phyloP scores from a whole-genome alignment of 92 coral and sea anemone genomes.

The Bergia sp. region DNA sequence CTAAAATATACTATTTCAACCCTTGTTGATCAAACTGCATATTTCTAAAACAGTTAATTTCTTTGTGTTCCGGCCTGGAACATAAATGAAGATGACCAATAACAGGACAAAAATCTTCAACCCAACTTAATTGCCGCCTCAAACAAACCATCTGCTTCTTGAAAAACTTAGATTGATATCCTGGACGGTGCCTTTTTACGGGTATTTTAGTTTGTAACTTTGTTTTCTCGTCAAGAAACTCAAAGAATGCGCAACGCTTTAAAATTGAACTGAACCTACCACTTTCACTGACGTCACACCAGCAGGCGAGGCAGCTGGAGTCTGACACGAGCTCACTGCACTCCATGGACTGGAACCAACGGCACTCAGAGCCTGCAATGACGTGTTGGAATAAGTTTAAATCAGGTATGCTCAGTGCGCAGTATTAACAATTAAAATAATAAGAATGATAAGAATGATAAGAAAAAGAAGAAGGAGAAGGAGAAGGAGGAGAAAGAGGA shows the following conservation, averaged over 20 bases:
- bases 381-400: neutral
- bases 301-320: constrained; percentile 96
- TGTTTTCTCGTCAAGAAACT: neutral
- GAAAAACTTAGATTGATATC: too few species aligned
- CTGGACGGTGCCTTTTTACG: too few species aligned
- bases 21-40: too few species aligned
- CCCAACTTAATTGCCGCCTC: neutral
- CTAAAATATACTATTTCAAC: too few species aligned
- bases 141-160: neutral
- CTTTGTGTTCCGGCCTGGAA: too few species aligned
- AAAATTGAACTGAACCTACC: constrained; percentile 55
- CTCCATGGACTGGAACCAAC: constrained; percentile 94
- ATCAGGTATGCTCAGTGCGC: neutral
- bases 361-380: constrained; percentile 83
- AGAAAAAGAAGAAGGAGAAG: too few species aligned
- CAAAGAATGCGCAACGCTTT: neutral
- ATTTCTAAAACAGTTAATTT: too few species aligned
- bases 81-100: too few species aligned
- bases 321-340: constrained; percentile 87
- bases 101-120: neutral
- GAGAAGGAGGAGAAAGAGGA: too few species aligned
- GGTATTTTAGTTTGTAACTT: neutral
- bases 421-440: neutral
- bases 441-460: neutral
- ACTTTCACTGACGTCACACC: constrained; percentile 86